Percentiles rank a stretch among this genome's conserved stretches.
These are phyloP conservation scores for Tetramorium alpestre DNA, from an alignment of 1,140 invertebrate species.

Conservation along the genomic window DNA sequence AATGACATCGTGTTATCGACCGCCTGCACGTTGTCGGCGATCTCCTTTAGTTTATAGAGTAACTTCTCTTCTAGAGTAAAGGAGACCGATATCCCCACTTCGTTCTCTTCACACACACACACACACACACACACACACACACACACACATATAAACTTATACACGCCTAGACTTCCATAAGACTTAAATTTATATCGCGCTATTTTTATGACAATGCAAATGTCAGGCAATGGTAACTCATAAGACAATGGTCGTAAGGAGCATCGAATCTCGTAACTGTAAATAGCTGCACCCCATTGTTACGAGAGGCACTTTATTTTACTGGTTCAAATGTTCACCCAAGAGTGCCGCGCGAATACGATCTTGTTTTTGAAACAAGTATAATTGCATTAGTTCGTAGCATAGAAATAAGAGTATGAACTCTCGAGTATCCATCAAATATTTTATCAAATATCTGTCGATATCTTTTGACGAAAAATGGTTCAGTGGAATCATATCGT, in stretches of 20 bases:
- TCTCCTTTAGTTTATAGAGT: conserved; percentile 70
- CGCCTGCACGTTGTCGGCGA: conserved; percentile 10
- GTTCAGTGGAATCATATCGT: not conserved
- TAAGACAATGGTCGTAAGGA: conserved; percentile 11
- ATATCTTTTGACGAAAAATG: not conserved
- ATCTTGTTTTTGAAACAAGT: conserved; percentile 13
- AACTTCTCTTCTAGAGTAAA: too few species aligned
- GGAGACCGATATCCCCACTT: conserved; percentile 36
- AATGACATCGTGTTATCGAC: conserved; percentile 67
- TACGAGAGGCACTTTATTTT: conserved; percentile 7
- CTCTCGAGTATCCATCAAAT: not conserved
- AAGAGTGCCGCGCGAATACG: not conserved
- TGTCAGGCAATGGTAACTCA: not conserved
- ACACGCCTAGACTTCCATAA: not conserved
- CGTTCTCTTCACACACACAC: not conserved
- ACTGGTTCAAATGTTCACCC: not conserved
- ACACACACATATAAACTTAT: not conserved
- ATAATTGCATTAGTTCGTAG: not conserved
- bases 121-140: too few species aligned
- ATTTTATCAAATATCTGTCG: not conserved
- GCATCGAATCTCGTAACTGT: conserved; percentile 35
- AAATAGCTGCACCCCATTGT: conserved; percentile 45
- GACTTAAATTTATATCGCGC: conserved; percentile 1
- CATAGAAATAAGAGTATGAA: not conserved
- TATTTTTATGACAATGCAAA: conserved; percentile 44